Percentiles rank a stretch among this genome's conserved stretches.
These are phyloP conservation scores for Drosophila erecta DNA, from an alignment of 1,140 invertebrate species.

Conservation along the genomic window DNA sequence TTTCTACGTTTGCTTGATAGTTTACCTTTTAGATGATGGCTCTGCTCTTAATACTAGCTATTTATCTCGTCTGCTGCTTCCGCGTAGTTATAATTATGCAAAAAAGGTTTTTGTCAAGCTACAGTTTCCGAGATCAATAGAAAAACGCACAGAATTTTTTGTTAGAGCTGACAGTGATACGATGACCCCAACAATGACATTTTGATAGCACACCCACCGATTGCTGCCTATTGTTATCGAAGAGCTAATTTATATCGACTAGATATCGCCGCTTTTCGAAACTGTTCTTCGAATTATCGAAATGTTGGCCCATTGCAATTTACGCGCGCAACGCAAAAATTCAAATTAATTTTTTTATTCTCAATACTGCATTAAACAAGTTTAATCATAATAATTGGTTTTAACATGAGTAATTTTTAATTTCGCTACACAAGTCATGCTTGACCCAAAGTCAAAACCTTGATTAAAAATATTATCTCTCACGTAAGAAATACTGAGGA, in stretches of 20 bases:
- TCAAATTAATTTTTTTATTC: neutral
- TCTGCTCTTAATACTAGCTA: neutral
- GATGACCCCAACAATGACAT: too few relatives aligned
- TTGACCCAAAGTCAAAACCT: too few relatives aligned
- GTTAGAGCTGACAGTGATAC: neutral
- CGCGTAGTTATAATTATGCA: neutral
- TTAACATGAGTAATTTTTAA: too few relatives aligned
- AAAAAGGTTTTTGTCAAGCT: neutral
- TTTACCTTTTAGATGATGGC: slow-evolving; percentile 7
- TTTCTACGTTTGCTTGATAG: neutral
- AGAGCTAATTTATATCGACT: neutral
- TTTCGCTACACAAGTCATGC: too few relatives aligned
- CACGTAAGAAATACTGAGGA: neutral
- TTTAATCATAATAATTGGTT: too few relatives aligned
- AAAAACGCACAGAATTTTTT: slow-evolving; percentile 13
- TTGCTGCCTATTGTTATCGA: too few relatives aligned
- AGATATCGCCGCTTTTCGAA: neutral
- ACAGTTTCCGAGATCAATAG: slow-evolving; percentile 14
- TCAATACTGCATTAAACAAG: too few relatives aligned
- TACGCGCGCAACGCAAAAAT: neutral
- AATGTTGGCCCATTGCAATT: neutral
- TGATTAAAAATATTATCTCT: neutral
- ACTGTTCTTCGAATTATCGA: neutral
- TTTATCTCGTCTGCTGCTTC: neutral
- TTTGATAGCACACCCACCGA: too few relatives aligned